Conservation (phyloP, 2,888 invertebrate species). For the Oxytorus armatus region DNA sequence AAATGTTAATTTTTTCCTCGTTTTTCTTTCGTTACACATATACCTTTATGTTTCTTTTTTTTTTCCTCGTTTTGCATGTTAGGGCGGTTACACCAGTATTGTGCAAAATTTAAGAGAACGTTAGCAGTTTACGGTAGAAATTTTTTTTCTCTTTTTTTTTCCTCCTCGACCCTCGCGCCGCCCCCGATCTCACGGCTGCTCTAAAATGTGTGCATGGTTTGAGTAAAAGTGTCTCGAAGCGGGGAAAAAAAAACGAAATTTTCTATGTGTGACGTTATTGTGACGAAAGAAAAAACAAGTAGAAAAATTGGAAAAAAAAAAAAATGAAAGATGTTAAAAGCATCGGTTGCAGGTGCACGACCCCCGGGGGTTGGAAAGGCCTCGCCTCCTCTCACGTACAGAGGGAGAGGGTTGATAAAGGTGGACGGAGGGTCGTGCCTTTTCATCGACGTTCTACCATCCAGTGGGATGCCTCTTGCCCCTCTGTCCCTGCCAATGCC, state of each 20-base stretch:
- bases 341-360: constrained; percentile 83
- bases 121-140: constrained; percentile 59
- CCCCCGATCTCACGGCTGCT: constrained; percentile 77
- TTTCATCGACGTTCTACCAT: constrained; percentile 87
- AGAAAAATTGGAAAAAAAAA: constrained; percentile 12
- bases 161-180: too few relatives aligned
- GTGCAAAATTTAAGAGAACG: constrained; percentile 53
- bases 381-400: constrained; percentile 82
- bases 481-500: constrained; percentile 83
- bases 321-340: constrained; percentile 78
- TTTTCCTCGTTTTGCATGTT: constrained; percentile 75
- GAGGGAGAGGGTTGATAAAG: constrained; percentile 84
- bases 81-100: constrained; percentile 69
- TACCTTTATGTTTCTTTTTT: constrained; percentile 38
- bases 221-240: constrained; percentile 74
- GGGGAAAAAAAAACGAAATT: constrained; percentile 20
- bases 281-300: constrained; percentile 28
- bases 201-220: constrained; percentile 78
- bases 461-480: constrained; percentile 81
- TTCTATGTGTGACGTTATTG: constrained; percentile 1
- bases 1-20: constrained; percentile 15
- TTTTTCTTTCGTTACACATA: constrained; percentile 9
- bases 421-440: constrained; percentile 86
- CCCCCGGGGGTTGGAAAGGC: constrained; percentile 83
- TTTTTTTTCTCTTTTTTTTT: constrained; percentile 34